phyloP scores from a whole-genome alignment of 2,888 invertebrate genomes.

The Dorcus parallelipipedus region DNA sequence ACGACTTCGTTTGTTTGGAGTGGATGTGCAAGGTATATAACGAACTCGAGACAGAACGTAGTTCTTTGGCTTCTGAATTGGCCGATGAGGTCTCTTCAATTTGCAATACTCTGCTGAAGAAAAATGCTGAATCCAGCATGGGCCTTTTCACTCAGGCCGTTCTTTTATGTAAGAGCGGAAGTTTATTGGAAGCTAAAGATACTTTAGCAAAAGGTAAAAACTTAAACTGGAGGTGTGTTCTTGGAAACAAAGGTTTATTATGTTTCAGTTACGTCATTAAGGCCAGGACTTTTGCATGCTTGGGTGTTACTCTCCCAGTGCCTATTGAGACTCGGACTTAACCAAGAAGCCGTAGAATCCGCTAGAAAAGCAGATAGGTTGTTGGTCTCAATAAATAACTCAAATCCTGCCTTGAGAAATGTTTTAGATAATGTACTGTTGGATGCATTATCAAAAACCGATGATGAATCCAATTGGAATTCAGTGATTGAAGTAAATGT shows the following conservation, averaged over 20 bases:
- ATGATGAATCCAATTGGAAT: constrained; percentile 51
- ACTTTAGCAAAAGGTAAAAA: constrained; percentile 46
- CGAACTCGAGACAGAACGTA: constrained; percentile 44
- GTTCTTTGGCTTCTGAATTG: constrained; percentile 13
- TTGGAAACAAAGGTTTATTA: neutral
- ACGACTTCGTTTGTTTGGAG: constrained; percentile 54
- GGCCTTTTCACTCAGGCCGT: constrained; percentile 62
- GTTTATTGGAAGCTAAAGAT: constrained; percentile 57
- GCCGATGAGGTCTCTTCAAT: constrained; percentile 1
- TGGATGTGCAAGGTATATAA: constrained; percentile 62
- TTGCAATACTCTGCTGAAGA: constrained; percentile 52
- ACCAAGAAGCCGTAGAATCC: constrained; percentile 50
- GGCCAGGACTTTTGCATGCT: constrained; percentile 50
- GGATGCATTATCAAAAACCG: constrained; percentile 47
- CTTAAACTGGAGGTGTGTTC: constrained; percentile 13
- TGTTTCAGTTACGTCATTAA: constrained; percentile 29
- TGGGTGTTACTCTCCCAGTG: constrained; percentile 52
- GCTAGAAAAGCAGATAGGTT: constrained; percentile 44
- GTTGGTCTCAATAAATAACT: constrained; percentile 34
- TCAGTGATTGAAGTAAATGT: constrained; percentile 43
- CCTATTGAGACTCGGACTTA: constrained; percentile 52
- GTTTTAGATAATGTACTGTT: constrained; percentile 40
- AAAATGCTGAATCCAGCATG: constrained; percentile 60
- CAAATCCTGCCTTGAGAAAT: constrained; percentile 33
- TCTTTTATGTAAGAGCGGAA: constrained; percentile 51